phyloP scores from a whole-genome alignment of 2,797 vertebrate genomes.

The Adelosebastes latens region DNA sequence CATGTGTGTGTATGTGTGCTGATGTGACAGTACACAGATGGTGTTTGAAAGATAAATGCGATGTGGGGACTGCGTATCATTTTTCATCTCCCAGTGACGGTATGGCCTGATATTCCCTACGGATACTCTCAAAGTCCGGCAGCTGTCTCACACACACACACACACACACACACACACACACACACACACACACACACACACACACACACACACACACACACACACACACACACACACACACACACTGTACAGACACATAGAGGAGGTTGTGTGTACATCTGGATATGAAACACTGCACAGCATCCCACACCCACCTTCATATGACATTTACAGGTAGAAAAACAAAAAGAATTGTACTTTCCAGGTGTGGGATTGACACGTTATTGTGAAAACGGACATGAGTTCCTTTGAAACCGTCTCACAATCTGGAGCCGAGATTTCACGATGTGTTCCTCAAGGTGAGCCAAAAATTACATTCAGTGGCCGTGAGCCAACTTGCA shows the following conservation, averaged over 20 bases:
- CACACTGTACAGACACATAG: background rate
- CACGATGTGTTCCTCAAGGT: background rate
- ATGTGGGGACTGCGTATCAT: conserved; percentile 52
- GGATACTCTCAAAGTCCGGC: conserved; percentile 31
- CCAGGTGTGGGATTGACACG: background rate
- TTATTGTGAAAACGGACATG: background rate
- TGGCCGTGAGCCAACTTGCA: background rate
- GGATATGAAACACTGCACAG: background rate
- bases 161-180: too few species aligned
- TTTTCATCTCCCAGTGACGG: conserved; percentile 64
- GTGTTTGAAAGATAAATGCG: conserved; percentile 67
- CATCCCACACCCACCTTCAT: background rate
- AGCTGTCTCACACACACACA: too few species aligned
- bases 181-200: too few species aligned
- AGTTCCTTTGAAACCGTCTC: background rate
- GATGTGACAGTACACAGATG: conserved; percentile 71
- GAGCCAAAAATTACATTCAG: background rate
- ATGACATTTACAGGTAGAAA: background rate
- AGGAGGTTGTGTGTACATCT: conserved; percentile 4
- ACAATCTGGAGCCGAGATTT: background rate
- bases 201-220: background rate
- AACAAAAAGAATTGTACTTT: background rate
- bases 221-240: background rate
- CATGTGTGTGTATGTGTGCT: conserved; percentile 28
- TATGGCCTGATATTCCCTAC: conserved; percentile 36